These are phyloP conservation scores for Drosophila lowei DNA, from an alignment of 1,140 invertebrate genomes.

Conservation along the genomic window DNA sequence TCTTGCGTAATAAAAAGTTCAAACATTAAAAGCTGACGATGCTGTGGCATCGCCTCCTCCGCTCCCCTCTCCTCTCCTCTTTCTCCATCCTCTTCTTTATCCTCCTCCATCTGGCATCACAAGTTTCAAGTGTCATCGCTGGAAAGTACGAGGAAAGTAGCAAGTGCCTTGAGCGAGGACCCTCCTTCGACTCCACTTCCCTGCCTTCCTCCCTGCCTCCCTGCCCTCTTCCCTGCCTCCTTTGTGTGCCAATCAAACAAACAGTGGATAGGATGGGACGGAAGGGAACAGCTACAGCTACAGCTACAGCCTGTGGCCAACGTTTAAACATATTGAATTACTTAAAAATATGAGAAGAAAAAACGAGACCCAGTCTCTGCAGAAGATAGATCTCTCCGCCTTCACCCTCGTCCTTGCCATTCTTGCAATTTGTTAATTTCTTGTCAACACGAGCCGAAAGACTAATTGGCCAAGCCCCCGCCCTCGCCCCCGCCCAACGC, in stretches of 20 bases:
- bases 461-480: slow-evolving; percentile 62
- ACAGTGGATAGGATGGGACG: slow-evolving; percentile 2
- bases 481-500: slow-evolving; percentile 2
- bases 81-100: slow-evolving; percentile 25
- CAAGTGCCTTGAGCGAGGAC: slow-evolving; percentile 43
- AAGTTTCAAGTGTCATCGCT: slow-evolving; percentile 69
- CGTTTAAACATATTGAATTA: slow-evolving; percentile 78
- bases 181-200: neutral
- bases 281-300: neutral
- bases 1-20: slow-evolving; percentile 75
- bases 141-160: slow-evolving; percentile 21
- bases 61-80: slow-evolving; percentile 2
- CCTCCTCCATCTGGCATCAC: slow-evolving; percentile 35
- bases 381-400: slow-evolving; percentile 10
- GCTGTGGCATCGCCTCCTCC: slow-evolving; percentile 22
- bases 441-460: slow-evolving; percentile 62
- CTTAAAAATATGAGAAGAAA: slow-evolving; percentile 36
- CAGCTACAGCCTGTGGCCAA: slow-evolving; percentile 55
- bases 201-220: neutral
- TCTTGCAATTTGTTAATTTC: slow-evolving; percentile 72
- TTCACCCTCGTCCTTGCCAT: neutral
- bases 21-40: slow-evolving; percentile 72
- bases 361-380: neutral
- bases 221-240: slow-evolving; percentile 29
- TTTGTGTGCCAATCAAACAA: slow-evolving; percentile 73